A percentile compares a stretch with the other conserved stretches of the same genome.
These are phyloP conservation scores for Ancistrus triradiatus DNA, from an alignment of 2,113 vertebrate genomes.

Conservation along the genomic window DNA sequence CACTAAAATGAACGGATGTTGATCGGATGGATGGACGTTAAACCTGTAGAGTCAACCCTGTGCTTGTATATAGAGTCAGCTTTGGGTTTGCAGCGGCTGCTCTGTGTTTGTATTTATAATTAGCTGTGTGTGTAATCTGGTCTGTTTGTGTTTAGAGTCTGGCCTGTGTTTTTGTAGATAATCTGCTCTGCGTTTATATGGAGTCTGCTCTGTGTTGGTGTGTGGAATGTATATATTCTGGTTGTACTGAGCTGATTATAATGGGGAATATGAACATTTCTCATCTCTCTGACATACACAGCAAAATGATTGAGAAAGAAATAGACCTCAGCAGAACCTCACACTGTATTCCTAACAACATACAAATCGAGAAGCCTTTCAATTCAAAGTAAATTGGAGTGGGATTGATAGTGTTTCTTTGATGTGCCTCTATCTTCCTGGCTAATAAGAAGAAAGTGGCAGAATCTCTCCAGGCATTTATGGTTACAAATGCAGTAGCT, in stretches of 20 bases:
- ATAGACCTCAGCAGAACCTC: constrained; percentile 4
- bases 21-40: too few species aligned
- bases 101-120: too few species aligned
- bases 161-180: neutral
- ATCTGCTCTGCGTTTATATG: neutral
- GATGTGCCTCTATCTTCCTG: neutral
- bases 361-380: constrained; percentile 3
- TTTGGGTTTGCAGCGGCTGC: too few species aligned
- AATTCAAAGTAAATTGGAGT: constrained; percentile 24
- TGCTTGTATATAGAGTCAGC: too few species aligned
- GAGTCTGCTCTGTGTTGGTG: neutral
- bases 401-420: constrained; percentile 4
- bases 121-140: neutral
- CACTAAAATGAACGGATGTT: too few species aligned
- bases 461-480: neutral
- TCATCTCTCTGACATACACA: constrained; percentile 1
- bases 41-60: too few species aligned
- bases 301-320: neutral
- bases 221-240: neutral
- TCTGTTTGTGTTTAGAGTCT: neutral
- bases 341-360: constrained; percentile 9
- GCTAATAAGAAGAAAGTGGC: constrained; percentile 28
- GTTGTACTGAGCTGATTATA: constrained; percentile 12
- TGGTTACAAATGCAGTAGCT: constrained; percentile 17
- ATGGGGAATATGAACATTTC: constrained; percentile 19